Conservation (phyloP, 2,888 invertebrate species). For the Lepetodrilus schrolli region DNA sequence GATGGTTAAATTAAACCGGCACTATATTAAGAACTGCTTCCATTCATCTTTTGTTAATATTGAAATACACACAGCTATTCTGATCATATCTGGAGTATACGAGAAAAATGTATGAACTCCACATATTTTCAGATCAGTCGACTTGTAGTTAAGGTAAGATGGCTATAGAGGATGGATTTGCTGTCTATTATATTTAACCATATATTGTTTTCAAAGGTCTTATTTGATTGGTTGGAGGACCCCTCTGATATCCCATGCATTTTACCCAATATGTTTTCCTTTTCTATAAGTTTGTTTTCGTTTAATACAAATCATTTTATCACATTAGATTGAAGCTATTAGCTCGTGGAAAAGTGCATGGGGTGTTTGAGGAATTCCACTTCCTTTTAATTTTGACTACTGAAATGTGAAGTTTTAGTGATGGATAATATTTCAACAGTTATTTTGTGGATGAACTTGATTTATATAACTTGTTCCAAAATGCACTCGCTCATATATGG, state of each 20-base stretch:
- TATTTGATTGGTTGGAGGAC: background rate
- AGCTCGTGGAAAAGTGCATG: too few species aligned
- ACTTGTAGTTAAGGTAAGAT: constrained; percentile 15
- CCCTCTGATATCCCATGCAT: background rate
- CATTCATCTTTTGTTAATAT: background rate
- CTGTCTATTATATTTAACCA: background rate
- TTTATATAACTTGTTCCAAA: too few species aligned
- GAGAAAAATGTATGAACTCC: background rate
- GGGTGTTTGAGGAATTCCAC: too few species aligned
- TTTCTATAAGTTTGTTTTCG: background rate
- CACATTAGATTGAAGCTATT: too few species aligned
- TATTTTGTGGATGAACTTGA: background rate
- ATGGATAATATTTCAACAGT: background rate
- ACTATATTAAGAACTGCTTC: background rate
- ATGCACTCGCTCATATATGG: too few species aligned
- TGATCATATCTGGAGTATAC: background rate
- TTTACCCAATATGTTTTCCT: background rate
- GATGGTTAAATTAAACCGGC: background rate
- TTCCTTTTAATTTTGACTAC: background rate
- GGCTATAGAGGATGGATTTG: background rate
- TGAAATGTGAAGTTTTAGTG: background rate
- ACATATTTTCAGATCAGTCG: background rate
- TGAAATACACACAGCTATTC: background rate
- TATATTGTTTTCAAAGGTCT: background rate
- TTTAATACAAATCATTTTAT: background rate